Evolutionary conservation across 1,140 invertebrate species (phyloP), one percentile per base, ranked within the genome.

Genomic region (Teleopsis dalmanni): DNA sequence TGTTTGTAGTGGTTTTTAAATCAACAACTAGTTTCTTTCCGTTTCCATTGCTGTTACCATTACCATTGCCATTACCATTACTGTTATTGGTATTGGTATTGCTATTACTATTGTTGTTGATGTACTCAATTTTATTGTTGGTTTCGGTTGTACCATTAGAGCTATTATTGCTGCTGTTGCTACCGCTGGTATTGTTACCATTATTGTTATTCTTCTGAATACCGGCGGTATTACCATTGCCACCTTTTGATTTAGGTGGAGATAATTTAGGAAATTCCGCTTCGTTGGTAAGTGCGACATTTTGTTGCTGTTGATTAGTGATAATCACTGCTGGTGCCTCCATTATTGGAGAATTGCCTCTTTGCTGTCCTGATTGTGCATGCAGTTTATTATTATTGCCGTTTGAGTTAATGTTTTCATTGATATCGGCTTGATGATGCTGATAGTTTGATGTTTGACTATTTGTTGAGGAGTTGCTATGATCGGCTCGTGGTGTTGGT

Each of bases 401-500:
- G 43, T 33, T 55, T 53, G 53, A 53, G 47, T 54, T 55, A 58
- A 56, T 51, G 38, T 38, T 48, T 10, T 52, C 50, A 38, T 37
- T 43, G 36, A 19, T 18, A 35, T 52, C 45, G 21, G 42, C 34
- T 16, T 52, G 45, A 8, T 44, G 52, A 18, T 46, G 57, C 46
- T 36, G 52, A 57, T 33, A 55, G 60, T 35, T n/a, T 40, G 53
- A 21, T 55, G 54, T 22, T 61, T 58, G 46, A 53, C 50, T 45
- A 37, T 47, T 54, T 25, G 71, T 60, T 23, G 70, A 64, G 25
- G 44, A 46, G n/a, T 49, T 33, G 3, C 47, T 26, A 27, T 49
- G 27, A 10, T 48, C 51, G 57, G 70, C 49, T 40, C 71, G 72
- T 57, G 75, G 78, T 49, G 75, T 80, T 44, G 79, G 76, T 55